Evolutionary conservation across 2,888 invertebrate species (phyloP).

Genomic region (Sturmia bella): DNA sequence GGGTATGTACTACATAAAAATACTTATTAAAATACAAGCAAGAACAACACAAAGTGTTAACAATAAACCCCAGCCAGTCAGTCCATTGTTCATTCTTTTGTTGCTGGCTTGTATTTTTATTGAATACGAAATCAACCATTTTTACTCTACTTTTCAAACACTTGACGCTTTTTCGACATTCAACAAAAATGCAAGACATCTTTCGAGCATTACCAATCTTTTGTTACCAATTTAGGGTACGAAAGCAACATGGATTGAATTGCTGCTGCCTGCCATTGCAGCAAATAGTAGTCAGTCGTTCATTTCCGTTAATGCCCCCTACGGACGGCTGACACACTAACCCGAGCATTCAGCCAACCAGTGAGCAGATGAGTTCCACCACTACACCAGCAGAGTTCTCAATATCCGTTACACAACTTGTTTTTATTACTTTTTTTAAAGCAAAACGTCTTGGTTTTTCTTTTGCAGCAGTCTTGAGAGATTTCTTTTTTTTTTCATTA

Average conservation of each 20-base stretch:
- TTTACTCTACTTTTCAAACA: slow-evolving; percentile 58
- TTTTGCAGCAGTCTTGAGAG: no score
- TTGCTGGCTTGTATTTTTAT: not conserved
- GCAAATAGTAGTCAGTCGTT: not conserved
- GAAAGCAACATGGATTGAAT: slow-evolving; percentile 1
- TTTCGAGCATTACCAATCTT: slow-evolving; percentile 31
- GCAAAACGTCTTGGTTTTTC: no score
- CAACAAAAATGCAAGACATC: slow-evolving; percentile 24
- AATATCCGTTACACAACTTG: slow-evolving; percentile 45
- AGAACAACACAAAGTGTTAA: slow-evolving; percentile 35
- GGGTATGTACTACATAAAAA: slow-evolving; percentile 23
- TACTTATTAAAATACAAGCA: not conserved
- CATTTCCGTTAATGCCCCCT: slow-evolving; percentile 62
- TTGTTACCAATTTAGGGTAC: slow-evolving; percentile 40
- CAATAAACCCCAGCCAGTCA: slow-evolving; percentile 8
- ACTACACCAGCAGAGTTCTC: slow-evolving; percentile 13
- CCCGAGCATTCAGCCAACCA: slow-evolving; percentile 62
- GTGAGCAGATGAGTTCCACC: slow-evolving; percentile 22
- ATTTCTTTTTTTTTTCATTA: no score
- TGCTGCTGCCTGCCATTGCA: not conserved
- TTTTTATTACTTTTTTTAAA: not conserved
- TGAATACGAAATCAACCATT: slow-evolving; percentile 57
- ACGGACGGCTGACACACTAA: slow-evolving; percentile 73
- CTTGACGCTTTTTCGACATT: slow-evolving; percentile 53
- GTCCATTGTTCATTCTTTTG: slow-evolving; percentile 19